Base-by-base conservation (phyloP, 2,888 invertebrate species). In the Tetragonisca angustula region DNA sequence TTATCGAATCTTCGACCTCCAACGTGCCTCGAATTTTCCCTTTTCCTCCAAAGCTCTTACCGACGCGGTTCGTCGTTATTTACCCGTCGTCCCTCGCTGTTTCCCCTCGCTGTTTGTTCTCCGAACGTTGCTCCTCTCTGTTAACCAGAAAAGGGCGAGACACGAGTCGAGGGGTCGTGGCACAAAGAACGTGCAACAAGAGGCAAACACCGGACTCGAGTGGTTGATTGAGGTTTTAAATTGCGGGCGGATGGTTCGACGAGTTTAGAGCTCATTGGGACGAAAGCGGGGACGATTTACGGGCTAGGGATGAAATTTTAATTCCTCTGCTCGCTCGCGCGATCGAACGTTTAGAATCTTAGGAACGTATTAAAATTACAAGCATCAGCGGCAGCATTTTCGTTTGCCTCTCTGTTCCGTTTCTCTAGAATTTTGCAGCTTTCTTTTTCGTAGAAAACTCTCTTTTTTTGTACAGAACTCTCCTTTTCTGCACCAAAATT, bases 1-100 rank as follows among this genome's bases (percentile, higher is more conserved):
- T 80, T 81, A 81, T 81, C 81, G 73, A 73, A 69, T 73, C 50
- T 56, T 21, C 61, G 11, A 2, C 27, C 49, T 21, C 6, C 62
- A 49, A 81, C 81, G 81, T 81, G 81, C 69, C 27, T 50, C 54
- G 81, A 81, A 79, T 79, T 79, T 76, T 79, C 64, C 67, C 50
- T 5, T 4, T 1, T 27, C 19, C 9, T 11, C 56, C 2, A 15
- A n/a, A 19, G 19, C 21, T 11, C 54, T 56, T 19, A 11, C 24
- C 36, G 2, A 43, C 43, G 43, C 9, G 43, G 43, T 1, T 43
- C 43, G 19, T 4, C 4, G 70, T 56, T 56, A 56, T 71, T 71
- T 71, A 56, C 11, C 70, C 43, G 43, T 43, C 9, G 43, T 11
- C 0, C n/a, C n/a, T 1, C 27, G 11, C n/a, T 6, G n/a, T n/a